Percentiles rank a stretch among this genome's conserved stretches.
phyloP scores from a whole-genome alignment of 2,797 vertebrate genomes.

The Lutjanus campechanus region DNA sequence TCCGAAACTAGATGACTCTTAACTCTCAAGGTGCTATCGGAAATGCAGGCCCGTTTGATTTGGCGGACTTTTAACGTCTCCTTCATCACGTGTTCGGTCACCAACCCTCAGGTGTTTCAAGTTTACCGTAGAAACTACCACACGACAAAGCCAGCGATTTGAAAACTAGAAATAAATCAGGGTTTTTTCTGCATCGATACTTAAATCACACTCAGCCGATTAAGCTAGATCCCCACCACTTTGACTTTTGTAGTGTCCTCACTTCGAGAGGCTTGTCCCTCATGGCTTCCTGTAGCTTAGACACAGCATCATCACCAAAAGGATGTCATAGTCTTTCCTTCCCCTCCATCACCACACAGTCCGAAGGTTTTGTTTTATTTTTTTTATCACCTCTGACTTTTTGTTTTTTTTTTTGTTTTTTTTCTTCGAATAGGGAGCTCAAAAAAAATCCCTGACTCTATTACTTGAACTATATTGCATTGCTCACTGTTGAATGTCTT shows the following conservation, averaged over 20 bases:
- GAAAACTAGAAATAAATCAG: slow-evolving; percentile 60
- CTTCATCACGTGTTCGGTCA: slow-evolving; percentile 23
- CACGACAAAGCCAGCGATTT: slow-evolving; percentile 69
- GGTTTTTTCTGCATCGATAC: slow-evolving; percentile 68
- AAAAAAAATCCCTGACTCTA: slow-evolving; percentile 81
- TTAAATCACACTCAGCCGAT: slow-evolving; percentile 51
- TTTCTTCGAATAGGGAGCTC: slow-evolving; percentile 63
- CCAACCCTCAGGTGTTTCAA: slow-evolving; percentile 67
- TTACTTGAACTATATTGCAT: slow-evolving; percentile 91
- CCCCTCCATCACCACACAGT: slow-evolving; percentile 31
- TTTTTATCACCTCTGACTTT: slow-evolving; percentile 8
- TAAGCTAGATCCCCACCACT: slow-evolving; percentile 44
- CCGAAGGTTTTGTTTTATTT: slow-evolving; percentile 25
- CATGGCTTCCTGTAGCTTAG: slow-evolving; percentile 41
- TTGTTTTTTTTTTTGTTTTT: slow-evolving; percentile 30
- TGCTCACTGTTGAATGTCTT: slow-evolving; percentile 91
- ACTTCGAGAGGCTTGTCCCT: slow-evolving; percentile 42
- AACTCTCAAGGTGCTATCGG: slow-evolving; percentile 50
- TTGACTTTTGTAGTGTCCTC: slow-evolving; percentile 10
- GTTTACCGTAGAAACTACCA: slow-evolving; percentile 63
- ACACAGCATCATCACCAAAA: slow-evolving; percentile 7
- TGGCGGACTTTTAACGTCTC: slow-evolving; percentile 1
- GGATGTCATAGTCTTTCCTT: slow-evolving; percentile 36
- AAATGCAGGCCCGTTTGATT: slow-evolving; percentile 28
- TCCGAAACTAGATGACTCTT: background rate